These are phyloP conservation scores for Poeciliopsis occidentalis DNA, from an alignment of 2,113 vertebrate genomes.

Conservation along the genomic window DNA sequence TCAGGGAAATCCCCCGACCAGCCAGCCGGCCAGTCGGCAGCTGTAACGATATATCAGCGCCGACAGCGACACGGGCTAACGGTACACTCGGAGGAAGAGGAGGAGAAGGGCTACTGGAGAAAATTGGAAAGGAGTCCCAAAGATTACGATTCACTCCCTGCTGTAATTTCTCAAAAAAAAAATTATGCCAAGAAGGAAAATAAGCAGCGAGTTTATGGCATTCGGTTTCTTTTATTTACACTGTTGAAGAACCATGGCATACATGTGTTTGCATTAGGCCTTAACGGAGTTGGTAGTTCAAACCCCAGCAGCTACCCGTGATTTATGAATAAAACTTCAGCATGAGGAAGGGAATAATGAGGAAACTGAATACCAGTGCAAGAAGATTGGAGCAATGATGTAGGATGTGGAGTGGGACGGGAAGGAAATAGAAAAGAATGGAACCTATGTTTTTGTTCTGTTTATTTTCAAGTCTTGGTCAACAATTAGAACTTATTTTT, in stretches of 20 bases:
- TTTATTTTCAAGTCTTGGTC: background rate
- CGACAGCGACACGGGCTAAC: constrained; percentile 54
- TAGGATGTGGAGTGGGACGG: background rate
- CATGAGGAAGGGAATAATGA: background rate
- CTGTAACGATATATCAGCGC: constrained; percentile 48
- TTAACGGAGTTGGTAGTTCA: background rate
- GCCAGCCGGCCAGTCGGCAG: constrained; percentile 17
- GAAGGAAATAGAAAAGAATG: background rate
- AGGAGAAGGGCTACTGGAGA: background rate
- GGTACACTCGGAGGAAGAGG: constrained; percentile 18
- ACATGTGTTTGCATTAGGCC: accelerated
- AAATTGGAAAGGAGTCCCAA: constrained; percentile 36
- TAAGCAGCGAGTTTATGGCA: constrained; percentile 4
- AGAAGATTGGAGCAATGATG: background rate
- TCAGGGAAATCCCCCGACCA: constrained; percentile 48
- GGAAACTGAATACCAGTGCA: background rate
- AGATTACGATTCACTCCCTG: constrained; percentile 28
- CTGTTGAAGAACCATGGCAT: background rate
- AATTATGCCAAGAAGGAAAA: constrained; percentile 37
- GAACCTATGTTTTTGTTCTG: background rate
- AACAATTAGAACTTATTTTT: background rate
- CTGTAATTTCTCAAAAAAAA: constrained; percentile 36
- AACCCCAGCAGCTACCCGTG: background rate
- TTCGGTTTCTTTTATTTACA: constrained; percentile 10
- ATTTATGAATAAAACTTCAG: background rate